Conservation (phyloP, 2,797 vertebrate species). For the Myotis pilosus region DNA sequence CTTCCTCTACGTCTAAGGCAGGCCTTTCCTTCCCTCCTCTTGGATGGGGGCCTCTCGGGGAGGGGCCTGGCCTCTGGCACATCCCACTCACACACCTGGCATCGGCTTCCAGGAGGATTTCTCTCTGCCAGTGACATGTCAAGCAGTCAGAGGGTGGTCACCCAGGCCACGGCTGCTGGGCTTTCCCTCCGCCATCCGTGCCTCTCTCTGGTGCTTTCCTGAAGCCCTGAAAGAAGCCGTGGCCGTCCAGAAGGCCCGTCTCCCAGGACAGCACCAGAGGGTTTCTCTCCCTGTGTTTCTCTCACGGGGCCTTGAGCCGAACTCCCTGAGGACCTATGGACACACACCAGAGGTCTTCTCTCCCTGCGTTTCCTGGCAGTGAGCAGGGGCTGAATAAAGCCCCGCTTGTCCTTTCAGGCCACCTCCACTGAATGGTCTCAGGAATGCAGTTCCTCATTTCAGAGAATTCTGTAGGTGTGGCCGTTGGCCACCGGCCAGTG, state of each 20-base stretch:
- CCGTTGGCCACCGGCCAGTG: background rate
- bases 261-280: background rate
- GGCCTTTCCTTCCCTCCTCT: background rate
- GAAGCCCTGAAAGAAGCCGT: background rate
- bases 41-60: background rate
- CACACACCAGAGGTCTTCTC: background rate
- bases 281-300: background rate
- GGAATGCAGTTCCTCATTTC: constrained; percentile 10
- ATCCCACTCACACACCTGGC: constrained; percentile 13
- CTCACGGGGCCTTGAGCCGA: background rate
- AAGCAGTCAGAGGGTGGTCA: background rate
- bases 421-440: background rate
- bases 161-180: too few species aligned
- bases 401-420: background rate
- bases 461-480: constrained; percentile 33
- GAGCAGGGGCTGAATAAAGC: background rate
- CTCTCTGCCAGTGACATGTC: background rate
- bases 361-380: constrained; percentile 11
- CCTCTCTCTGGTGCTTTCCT: background rate
- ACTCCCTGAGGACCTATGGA: background rate
- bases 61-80: background rate
- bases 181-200: background rate
- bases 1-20: background rate
- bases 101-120: background rate
- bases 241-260: background rate